Conservation (phyloP, 2,888 invertebrate species). For the Xestia c-nigrum region DNA sequence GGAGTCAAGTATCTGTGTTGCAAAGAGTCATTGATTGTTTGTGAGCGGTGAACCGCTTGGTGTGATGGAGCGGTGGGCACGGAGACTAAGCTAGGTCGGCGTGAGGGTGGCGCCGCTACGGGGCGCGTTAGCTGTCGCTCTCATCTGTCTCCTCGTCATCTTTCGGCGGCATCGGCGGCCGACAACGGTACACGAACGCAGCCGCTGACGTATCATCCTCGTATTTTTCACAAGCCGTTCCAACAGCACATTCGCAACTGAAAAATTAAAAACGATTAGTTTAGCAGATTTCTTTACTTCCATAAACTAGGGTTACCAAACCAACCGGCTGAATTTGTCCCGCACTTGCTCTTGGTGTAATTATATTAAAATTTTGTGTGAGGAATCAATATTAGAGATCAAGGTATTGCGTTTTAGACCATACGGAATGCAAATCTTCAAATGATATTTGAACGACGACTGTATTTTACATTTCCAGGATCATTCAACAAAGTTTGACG, state of each 20-base stretch:
- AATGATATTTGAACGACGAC: not conserved
- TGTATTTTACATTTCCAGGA: no score
- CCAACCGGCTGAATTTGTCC: not conserved
- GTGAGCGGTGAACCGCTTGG: slow-evolving; percentile 6
- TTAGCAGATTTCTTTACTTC: not conserved
- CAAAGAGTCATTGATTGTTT: not conserved
- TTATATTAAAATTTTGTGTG: not conserved
- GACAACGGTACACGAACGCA: slow-evolving; percentile 70
- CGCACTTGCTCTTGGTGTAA: not conserved
- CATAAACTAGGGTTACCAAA: not conserved
- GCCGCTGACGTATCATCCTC: slow-evolving; percentile 64
- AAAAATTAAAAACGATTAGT: slow-evolving; percentile 44
- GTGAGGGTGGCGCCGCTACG: slow-evolving; percentile 15
- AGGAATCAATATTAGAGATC: not conserved
- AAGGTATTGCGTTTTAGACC: not conserved
- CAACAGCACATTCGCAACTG: slow-evolving; percentile 75
- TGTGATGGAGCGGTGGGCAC: slow-evolving; percentile 52
- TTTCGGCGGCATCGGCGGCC: slow-evolving; percentile 11
- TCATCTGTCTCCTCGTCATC: not conserved
- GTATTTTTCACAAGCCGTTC: slow-evolving; percentile 58
- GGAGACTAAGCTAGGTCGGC: slow-evolving; percentile 46
- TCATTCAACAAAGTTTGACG: no score
- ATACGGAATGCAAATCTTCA: not conserved
- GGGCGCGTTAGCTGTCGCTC: slow-evolving; percentile 67
- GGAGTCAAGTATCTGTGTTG: slow-evolving; percentile 1